These are phyloP conservation scores for Tinea pellionella DNA, from an alignment of 2,888 invertebrate genomes.

Conservation along the genomic window DNA sequence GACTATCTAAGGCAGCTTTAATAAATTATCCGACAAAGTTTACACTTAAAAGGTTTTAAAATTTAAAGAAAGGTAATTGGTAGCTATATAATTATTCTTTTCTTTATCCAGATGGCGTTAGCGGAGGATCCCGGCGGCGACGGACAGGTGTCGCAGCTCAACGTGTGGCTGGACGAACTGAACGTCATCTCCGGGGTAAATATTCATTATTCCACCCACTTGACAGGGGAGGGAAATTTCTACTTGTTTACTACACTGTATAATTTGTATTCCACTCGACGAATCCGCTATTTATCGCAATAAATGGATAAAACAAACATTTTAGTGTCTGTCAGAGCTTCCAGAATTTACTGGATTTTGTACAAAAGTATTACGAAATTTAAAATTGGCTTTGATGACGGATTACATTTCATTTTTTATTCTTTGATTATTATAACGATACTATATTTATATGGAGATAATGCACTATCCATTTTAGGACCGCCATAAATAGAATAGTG, in stretches of 20 bases:
- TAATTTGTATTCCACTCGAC: not conserved
- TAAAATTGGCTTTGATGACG: too few relatives aligned
- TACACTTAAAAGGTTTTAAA: not conserved
- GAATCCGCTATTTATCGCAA: not conserved
- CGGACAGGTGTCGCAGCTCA: constrained; percentile 78
- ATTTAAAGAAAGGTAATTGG: too few relatives aligned
- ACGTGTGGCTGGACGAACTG: constrained; percentile 83
- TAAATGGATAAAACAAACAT: not conserved
- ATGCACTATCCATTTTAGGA: not conserved
- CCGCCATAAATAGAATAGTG: constrained; percentile 21
- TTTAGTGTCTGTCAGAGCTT: too few relatives aligned
- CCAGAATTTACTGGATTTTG: too few relatives aligned
- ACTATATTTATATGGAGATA: not conserved
- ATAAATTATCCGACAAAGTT: not conserved
- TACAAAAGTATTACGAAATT: too few relatives aligned
- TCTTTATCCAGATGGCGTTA: constrained; percentile 62
- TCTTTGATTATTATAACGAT: not conserved
- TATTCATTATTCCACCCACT: constrained; percentile 21
- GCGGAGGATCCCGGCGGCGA: constrained; percentile 67
- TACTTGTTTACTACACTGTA: not conserved
- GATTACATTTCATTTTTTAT: not conserved
- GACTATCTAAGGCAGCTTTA: not conserved
- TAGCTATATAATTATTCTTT: not conserved
- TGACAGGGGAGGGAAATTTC: not conserved
- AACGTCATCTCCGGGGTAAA: constrained; percentile 80